phyloP scores from a whole-genome alignment of 1,140 invertebrate genomes.

The Acromyrmex heyeri region DNA sequence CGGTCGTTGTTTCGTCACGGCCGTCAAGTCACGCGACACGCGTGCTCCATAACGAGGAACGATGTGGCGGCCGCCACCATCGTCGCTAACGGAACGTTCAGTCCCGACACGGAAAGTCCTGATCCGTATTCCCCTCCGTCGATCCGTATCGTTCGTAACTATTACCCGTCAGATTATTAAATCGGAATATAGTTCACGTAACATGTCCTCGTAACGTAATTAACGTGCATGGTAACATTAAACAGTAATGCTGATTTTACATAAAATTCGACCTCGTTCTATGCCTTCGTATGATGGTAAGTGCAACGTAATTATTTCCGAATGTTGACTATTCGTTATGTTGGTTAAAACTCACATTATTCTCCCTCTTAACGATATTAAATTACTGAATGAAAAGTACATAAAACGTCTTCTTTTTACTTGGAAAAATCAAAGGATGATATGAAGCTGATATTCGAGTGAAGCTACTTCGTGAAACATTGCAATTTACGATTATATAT shows the following conservation, averaged over 20 bases:
- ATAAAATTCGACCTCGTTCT: conserved; percentile 17
- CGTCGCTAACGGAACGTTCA: conserved; percentile 17
- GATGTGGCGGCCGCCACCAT: conserved; percentile 20
- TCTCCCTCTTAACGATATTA: not conserved
- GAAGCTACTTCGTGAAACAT: not conserved
- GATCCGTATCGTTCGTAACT: conserved; percentile 59
- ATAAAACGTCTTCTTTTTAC: not conserved
- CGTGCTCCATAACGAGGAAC: conserved; percentile 43
- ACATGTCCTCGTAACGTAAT: conserved; percentile 40
- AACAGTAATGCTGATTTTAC: conserved; percentile 36
- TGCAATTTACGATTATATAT: not conserved
- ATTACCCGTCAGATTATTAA: conserved; percentile 57
- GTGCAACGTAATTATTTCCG: conserved; percentile 33
- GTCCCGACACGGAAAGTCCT: not conserved
- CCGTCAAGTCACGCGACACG: conserved; percentile 68
- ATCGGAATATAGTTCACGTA: conserved; percentile 47
- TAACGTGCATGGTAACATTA: conserved; percentile 48
- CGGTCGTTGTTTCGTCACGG: conserved; percentile 67
- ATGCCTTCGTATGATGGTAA: not conserved
- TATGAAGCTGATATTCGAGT: not conserved
- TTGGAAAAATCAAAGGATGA: not conserved
- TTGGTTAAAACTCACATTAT: conserved; percentile 7
- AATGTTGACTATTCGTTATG: conserved; percentile 2
- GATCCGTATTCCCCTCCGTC: conserved; percentile 64
- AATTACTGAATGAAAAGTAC: not conserved